A percentile compares a stretch with the other conserved stretches of the same genome.
Conservation (phyloP, 2,888 invertebrate species). For the Patella pellucida region DNA sequence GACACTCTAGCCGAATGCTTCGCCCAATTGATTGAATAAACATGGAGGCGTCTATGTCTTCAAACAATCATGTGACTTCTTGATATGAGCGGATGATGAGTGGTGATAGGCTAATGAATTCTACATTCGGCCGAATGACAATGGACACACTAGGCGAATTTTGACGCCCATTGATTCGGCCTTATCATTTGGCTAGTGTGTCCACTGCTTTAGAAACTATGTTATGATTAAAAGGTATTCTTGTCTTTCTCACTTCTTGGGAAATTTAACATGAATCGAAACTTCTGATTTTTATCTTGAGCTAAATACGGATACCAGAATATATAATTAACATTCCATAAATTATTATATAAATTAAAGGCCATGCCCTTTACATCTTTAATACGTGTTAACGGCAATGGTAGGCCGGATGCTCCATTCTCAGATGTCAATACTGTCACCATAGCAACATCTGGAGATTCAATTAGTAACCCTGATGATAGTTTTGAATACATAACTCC, state of each 20-base stretch:
- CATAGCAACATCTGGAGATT: constrained; percentile 50
- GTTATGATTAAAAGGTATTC: too few relatives aligned
- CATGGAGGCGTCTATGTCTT: too few relatives aligned
- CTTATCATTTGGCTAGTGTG: too few relatives aligned
- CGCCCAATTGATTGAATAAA: too few relatives aligned
- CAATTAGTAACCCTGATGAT: constrained; percentile 39
- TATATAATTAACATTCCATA: constrained; percentile 67
- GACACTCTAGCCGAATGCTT: too few relatives aligned
- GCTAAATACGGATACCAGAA: constrained; percentile 64
- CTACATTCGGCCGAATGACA: too few relatives aligned
- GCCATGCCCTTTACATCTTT: constrained; percentile 53
- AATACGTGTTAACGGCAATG: constrained; percentile 49
- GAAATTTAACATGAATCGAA: constrained; percentile 45
- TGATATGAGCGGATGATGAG: too few relatives aligned
- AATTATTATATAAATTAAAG: constrained; percentile 63
- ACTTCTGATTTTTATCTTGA: constrained; percentile 45
- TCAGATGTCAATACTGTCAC: constrained; percentile 48
- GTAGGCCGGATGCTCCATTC: constrained; percentile 45
- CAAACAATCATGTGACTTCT: too few relatives aligned
- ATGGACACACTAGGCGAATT: too few relatives aligned
- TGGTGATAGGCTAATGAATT: too few relatives aligned
- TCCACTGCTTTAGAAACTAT: too few relatives aligned
- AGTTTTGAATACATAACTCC: constrained; percentile 51
- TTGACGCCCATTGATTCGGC: too few relatives aligned
- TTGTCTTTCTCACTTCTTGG: neutral